Percentiles rank a stretch among this genome's conserved stretches.
These are phyloP conservation scores for Scolopax rusticola DNA, from an alignment of 2,797 vertebrate genomes.

Conservation along the genomic window DNA sequence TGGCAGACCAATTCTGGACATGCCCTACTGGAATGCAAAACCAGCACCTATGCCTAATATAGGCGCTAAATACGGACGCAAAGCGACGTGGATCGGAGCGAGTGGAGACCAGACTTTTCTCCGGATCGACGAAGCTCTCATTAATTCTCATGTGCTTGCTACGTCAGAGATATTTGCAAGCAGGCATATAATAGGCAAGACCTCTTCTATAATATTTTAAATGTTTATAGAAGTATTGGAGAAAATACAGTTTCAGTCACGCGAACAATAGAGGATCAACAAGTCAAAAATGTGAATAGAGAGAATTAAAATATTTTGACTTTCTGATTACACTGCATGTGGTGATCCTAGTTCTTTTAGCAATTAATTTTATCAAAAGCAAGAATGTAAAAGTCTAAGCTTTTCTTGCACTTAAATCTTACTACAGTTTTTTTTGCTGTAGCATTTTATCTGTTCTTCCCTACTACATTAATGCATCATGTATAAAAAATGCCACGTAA, in stretches of 20 bases:
- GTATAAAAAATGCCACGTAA: background rate
- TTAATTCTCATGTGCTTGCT: constrained; percentile 97
- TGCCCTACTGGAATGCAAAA: constrained; percentile 99
- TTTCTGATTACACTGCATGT: background rate
- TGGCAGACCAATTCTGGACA: constrained; percentile 95
- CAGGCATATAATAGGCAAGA: constrained; percentile 95
- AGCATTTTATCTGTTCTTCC: background rate
- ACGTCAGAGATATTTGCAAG: constrained; percentile 99
- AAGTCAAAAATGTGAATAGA: background rate
- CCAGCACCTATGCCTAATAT: constrained; percentile 98
- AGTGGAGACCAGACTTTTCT: constrained; percentile 98
- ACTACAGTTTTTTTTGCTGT: background rate
- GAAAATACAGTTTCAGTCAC: background rate
- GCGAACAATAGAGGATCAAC: background rate
- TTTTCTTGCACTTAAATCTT: background rate
- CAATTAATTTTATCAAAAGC: background rate
- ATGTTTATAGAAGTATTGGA: background rate
- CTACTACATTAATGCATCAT: background rate
- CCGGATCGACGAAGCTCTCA: constrained; percentile 97
- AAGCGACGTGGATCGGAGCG: constrained; percentile 98
- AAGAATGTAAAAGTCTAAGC: background rate
- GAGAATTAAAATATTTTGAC: background rate
- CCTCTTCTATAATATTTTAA: background rate
- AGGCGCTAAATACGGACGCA: constrained; percentile 96
- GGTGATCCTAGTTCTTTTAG: background rate